Base-by-base conservation (phyloP, 2,888 invertebrate genomes). In the Acleris cristana region DNA sequence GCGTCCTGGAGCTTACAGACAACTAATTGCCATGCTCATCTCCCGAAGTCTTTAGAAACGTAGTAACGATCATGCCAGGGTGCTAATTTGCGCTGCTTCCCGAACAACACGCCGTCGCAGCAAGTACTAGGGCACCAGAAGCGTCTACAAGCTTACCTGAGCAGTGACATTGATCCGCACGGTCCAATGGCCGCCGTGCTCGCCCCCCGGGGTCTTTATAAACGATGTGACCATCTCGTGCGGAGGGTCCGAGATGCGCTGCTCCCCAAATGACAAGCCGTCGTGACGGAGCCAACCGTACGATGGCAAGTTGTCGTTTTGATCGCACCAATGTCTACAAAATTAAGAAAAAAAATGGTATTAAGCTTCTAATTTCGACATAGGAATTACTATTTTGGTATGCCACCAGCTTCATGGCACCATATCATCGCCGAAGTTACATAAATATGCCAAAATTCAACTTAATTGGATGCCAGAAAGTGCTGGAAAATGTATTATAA, bases 231-330 rank as follows among this genome's bases (percentile, higher is more conserved):
- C 95, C 8, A 99, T 86, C 18, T 94, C 92, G 75, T 96, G 96
- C 0, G 96, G 95, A 1, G 95, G 94, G 80, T 99, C 99, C 2
- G 95, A 89, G 64, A 99, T 97, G 76, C 96, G 95, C 85, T 99
- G 99, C 45, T 96, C 93, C 0, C 99, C 99, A 88, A 99, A 99
- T 8, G 95, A 95, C 48, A 95, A 93, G 0, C 99, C 99, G 83
- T 99, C 99, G 81, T 99, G 99, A 72, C 97, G 95, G 6, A 95
- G 86, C 99, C 99, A 99, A 0, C 97, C 97, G 81, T 98, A 96
- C 52, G 95, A 94, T 5, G 95, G 94, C 52, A 98, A 86, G 74
- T 95, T 94, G 81, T 99, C 98, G 34, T 95, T 95, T 84, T 98
- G 97, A 67, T 98, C 97, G 83, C 99, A 99, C 97, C 97, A 98